These are phyloP conservation scores for Ptychobarbus kaznakovi DNA, from an alignment of 2,797 vertebrate species.

Conservation along the genomic window DNA sequence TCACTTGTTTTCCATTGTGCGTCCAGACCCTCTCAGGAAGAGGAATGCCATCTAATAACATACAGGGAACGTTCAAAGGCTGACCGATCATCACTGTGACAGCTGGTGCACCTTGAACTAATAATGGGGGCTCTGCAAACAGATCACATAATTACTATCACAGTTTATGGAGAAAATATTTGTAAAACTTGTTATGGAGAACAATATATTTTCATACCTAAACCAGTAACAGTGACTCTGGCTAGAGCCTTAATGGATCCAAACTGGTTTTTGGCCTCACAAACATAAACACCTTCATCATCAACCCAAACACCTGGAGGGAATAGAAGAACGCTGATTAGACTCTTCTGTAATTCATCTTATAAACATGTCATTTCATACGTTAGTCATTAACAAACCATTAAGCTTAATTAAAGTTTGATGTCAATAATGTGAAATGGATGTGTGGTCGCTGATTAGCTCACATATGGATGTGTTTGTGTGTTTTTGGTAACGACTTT, in stretches of 20 bases:
- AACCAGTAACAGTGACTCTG: conserved; percentile 82
- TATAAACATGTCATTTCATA: conserved; percentile 13
- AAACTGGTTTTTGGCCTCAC: conserved; percentile 88
- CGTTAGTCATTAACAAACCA: conserved; percentile 9
- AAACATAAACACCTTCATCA: conserved; percentile 86
- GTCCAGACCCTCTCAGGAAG: conserved; percentile 87
- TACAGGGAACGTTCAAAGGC: conserved; percentile 85
- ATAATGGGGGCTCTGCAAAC: conserved; percentile 80
- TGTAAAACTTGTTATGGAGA: neutral
- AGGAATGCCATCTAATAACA: conserved; percentile 85
- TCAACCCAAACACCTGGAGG: conserved; percentile 81
- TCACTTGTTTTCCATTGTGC: conserved; percentile 82
- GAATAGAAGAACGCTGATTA: neutral
- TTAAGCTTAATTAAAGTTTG: neutral
- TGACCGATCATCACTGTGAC: conserved; percentile 80
- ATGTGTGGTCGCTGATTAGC: neutral
- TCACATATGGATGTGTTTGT: conserved; percentile 8
- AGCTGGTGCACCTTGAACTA: conserved; percentile 78
- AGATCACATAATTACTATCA: conserved; percentile 42
- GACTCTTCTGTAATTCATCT: neutral
- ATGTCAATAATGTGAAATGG: conserved; percentile 1
- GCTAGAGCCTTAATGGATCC: conserved; percentile 81
- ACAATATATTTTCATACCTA: conserved; percentile 74
- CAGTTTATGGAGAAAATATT: conserved; percentile 5
- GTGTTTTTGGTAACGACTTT: neutral